Percentiles rank a stretch among this genome's conserved stretches.
phyloP scores from a whole-genome alignment of 2,797 vertebrate species.

The Mus spretus region DNA sequence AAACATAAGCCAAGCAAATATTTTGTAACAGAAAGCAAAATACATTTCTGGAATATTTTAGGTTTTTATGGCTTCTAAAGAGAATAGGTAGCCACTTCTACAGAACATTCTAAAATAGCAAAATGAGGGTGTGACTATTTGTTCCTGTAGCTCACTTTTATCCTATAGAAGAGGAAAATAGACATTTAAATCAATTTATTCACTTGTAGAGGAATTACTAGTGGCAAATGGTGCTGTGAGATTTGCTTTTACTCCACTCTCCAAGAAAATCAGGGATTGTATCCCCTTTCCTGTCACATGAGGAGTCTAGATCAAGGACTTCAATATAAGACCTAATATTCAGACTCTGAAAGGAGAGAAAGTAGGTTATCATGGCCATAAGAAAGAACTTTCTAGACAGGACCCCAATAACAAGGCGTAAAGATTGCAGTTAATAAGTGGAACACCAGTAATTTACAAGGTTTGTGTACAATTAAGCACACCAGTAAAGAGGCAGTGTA shows the following conservation, averaged over 20 bases:
- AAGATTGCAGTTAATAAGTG: too few relatives aligned
- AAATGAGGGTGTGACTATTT: background rate
- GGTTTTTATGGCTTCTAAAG: background rate
- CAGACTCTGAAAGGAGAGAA: background rate
- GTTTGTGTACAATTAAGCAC: too few relatives aligned
- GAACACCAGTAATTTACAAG: too few relatives aligned
- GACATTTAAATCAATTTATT: slow-evolving; percentile 6
- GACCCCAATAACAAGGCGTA: too few relatives aligned
- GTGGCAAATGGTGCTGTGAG: background rate
- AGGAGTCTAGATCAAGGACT: background rate
- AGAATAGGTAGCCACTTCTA: background rate
- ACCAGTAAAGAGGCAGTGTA: too few relatives aligned
- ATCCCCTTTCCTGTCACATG: background rate
- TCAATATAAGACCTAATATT: background rate
- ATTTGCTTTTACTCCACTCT: background rate
- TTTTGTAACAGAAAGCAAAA: background rate
- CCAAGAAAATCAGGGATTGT: background rate
- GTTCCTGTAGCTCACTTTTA: background rate
- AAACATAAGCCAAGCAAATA: background rate
- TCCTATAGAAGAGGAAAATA: slow-evolving; percentile 10
- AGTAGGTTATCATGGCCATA: background rate
- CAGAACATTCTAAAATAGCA: background rate
- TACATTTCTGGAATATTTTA: background rate
- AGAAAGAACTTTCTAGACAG: background rate
- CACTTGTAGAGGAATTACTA: background rate